These are phyloP conservation scores for Cephalopholis sonnerati DNA, from an alignment of 2,113 vertebrate species.

Conservation along the genomic window DNA sequence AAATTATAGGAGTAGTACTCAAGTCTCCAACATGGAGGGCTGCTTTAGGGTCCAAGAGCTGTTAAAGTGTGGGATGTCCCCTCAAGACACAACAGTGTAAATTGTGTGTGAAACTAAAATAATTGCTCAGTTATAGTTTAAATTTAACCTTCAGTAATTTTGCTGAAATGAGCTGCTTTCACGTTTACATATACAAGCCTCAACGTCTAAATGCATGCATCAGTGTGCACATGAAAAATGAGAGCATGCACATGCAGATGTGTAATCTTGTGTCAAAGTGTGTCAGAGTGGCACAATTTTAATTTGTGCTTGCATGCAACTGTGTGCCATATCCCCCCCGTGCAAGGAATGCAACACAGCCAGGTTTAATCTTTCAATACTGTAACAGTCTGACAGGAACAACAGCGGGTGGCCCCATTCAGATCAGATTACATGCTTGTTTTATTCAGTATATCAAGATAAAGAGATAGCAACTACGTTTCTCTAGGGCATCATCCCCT, in stretches of 20 bases:
- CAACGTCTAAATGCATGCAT: not conserved
- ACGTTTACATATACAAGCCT: not conserved
- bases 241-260: not conserved
- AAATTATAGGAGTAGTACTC: not conserved
- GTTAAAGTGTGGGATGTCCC: not conserved
- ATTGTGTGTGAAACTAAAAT: not conserved
- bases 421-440: not conserved
- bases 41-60: not conserved
- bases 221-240: not conserved
- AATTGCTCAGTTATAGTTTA: too few species aligned
- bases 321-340: not conserved
- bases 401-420: not conserved
- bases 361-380: not conserved
- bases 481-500: too few species aligned
- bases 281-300: not conserved
- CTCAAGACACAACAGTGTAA: not conserved
- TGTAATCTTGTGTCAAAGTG: not conserved
- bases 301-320: too few species aligned
- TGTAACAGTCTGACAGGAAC: not conserved
- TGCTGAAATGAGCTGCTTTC: too few species aligned
- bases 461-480: not conserved
- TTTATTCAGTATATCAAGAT: not conserved
- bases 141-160: too few species aligned
- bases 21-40: not conserved
- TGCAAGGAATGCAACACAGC: not conserved